Base-by-base conservation (phyloP, 2,888 invertebrate species). In the Lingula anatina region DNA sequence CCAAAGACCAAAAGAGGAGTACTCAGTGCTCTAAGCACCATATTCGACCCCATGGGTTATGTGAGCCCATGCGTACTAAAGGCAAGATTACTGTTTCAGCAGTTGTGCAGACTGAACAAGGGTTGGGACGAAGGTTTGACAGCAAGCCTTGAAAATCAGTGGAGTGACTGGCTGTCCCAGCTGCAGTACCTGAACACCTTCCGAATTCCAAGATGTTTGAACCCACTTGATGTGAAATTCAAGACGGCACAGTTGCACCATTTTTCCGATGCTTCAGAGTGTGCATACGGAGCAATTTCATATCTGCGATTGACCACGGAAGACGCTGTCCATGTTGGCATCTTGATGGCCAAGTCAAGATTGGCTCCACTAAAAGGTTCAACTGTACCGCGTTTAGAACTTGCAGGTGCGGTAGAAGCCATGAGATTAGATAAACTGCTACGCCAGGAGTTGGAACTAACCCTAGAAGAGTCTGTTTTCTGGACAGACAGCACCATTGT, bases 1-100 rank as follows among this genome's bases (percentile, higher is more conserved):
- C n/a, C 26, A 1, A 20, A 27, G 18, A 45, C 45, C n/a, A 15
- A 45, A 35, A 45, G 45, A n/a, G 38, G 39, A 2, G n/a, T 50
- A n/a, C 24, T 50, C 5, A 43, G 42, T 20, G 40, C 42, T 1
- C 23, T 50, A 4, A 36, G 36, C 12, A 42, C 50, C 1, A 28
- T 46, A 3, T 46, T 37, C 12, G 50, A 50, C 23, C 50, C 50
- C 5, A n/a, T 50, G 3, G 46, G 46, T 7, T n/a, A 35, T 15
- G 41, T 36, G 9, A n/a, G 44, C 2, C 50, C 50, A 9, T 40
- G 24, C 4, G 26, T 40, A 9, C 15, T 50, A 15, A 9, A 3
- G 28, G 44, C 39, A 7, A 7, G n/a, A 35, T n/a, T 44, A 5
- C 9, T 23, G 23, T 15, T 18, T 18, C 3, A 41, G 49, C 39